Evolutionary conservation across 2,888 invertebrate species (phyloP).

Genomic region (Euplexia lucipara): DNA sequence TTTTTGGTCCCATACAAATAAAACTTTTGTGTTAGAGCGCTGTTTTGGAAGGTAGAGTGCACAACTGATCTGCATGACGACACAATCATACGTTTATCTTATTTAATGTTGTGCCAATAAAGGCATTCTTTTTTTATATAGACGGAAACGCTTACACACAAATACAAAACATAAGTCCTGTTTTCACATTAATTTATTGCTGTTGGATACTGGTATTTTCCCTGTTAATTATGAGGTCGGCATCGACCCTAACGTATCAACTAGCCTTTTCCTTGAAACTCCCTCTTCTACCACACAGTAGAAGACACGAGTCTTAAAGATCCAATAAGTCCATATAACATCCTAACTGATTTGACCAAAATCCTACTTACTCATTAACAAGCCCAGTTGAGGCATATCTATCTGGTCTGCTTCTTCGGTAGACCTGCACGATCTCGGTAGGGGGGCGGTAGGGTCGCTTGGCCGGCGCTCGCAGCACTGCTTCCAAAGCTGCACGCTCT

Average conservation of each 20-base stretch:
- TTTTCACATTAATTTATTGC: conserved; percentile 21
- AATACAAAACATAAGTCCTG: no score
- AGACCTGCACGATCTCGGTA: conserved; percentile 95
- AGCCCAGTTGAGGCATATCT: conserved; percentile 95
- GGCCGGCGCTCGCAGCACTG: conserved; percentile 93
- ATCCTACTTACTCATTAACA: conserved; percentile 94
- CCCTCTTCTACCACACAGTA: no score
- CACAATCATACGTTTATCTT: no score
- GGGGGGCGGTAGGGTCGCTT: conserved; percentile 95
- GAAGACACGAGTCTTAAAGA: no score
- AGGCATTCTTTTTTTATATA: no score
- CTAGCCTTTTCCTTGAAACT: background rate
- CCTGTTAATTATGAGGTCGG: background rate
- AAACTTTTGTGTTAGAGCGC: no score
- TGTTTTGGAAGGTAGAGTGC: no score
- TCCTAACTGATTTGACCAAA: background rate
- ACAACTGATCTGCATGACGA: no score
- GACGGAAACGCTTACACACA: no score
- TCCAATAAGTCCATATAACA: background rate
- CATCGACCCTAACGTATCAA: background rate
- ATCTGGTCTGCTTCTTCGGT: conserved; percentile 94
- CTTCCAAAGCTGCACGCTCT: conserved; percentile 93
- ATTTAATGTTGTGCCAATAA: no score
- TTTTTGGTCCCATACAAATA: no score
- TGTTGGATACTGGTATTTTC: conserved; percentile 5